Evolutionary conservation across 1,140 invertebrate species (phyloP), one percentile per base, ranked within the genome.

Genomic region (Tetragnatha versicolor): DNA sequence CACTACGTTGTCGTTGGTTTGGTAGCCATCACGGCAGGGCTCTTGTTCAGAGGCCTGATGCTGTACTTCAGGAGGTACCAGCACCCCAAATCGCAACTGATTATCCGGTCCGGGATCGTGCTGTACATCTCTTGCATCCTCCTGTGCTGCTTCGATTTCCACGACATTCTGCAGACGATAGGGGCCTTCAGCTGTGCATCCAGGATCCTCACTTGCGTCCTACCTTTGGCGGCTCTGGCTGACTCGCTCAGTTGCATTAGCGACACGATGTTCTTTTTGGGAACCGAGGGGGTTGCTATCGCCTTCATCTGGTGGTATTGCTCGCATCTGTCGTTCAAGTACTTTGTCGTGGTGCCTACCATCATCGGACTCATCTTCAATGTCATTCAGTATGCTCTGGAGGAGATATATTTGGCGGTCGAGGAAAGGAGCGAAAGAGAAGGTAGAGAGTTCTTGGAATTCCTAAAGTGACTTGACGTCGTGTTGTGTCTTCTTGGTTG

Each of bases 321-420:
- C 17, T 14, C 35, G 25, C 53, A 73, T 29, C 6, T 73, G 6
- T 42, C 53, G 10, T 29, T 73, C 22, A 73, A 73, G 39, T 60
- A 73, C 33, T 73, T 60, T 45, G 37, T 73, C 14, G 7, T 73
- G 7, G 53, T 73, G 9, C 69, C 69, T 17, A 73, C 22, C 20
- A 7, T 73, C 12, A n/a, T 73, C 9, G 69, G 69, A 31, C 27
- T 73, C 6, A 6, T 60, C 4, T 45, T 73, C 20, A 25, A 22
- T 33, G 31, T 73, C 25, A 60, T 58, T 5, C 65, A 68, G 17
- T 51, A 49, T 1, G 37, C 27, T 12, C 29, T 68, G 9, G 27
- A 22, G 20, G 65, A 68, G 20, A 68, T 68, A 4, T 20, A 51
- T 1, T 14, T 14, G 3, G n/a, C n/a, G 12, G n/a, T n/a, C 42